Conservation (phyloP, 2,113 vertebrate genomes). For the Otus sunia region DNA sequence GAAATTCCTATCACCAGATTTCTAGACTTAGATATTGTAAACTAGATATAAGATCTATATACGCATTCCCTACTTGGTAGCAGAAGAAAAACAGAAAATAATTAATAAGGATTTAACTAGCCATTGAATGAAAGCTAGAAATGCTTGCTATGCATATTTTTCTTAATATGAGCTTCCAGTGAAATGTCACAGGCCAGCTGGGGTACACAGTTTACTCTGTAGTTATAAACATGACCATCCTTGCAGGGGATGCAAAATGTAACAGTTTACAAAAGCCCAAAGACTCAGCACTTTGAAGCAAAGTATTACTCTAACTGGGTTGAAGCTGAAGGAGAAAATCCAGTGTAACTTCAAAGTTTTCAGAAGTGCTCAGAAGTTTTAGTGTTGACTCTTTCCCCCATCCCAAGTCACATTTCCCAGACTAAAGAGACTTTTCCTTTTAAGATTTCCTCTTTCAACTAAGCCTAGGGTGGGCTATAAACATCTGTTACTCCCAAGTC, state of each 20-base stretch:
- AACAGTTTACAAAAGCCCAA: neutral
- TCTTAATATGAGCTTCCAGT: neutral
- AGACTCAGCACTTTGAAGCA: neutral
- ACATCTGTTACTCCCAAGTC: neutral
- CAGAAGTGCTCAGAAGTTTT: neutral
- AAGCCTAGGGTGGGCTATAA: neutral
- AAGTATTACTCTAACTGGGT: neutral
- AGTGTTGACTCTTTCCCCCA: neutral
- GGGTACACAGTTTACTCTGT: neutral
- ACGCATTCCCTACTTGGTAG: neutral
- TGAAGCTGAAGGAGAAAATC: neutral
- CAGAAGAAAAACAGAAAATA: neutral
- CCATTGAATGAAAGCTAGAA: neutral
- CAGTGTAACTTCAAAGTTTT: neutral
- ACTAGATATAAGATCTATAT: neutral
- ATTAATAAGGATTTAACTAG: neutral
- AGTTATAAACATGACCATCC: neutral
- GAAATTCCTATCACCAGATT: neutral
- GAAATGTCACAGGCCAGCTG: neutral
- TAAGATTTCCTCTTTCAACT: neutral
- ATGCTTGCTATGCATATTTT: neutral
- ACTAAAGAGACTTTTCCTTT: neutral
- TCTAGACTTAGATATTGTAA: neutral
- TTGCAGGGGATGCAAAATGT: neutral
- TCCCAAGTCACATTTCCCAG: neutral